Conservation (phyloP, 2,888 invertebrate genomes). For the Sarcophaga rosellei region DNA sequence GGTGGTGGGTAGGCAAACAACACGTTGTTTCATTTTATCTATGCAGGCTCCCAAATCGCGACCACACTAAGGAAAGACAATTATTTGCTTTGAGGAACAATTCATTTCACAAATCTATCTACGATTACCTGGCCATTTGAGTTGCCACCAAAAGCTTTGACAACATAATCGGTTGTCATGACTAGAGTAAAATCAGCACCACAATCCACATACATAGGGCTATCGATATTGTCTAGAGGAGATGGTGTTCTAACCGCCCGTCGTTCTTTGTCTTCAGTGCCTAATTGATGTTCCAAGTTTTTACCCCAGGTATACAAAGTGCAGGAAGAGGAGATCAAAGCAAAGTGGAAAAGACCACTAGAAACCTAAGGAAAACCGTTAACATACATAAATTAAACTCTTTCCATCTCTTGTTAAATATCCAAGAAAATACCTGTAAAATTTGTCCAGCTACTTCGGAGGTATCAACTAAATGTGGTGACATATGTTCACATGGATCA, state of each 20-base stretch:
- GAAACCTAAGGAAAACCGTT: constrained; percentile 82
- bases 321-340: constrained; percentile 87
- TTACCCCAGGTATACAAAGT: constrained; percentile 92
- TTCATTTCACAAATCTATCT: not conserved
- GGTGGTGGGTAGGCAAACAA: constrained; percentile 80
- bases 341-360: constrained; percentile 92
- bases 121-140: constrained; percentile 78
- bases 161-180: constrained; percentile 79
- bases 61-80: constrained; percentile 75
- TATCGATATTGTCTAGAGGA: constrained; percentile 78
- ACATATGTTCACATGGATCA: constrained; percentile 82
- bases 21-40: constrained; percentile 79
- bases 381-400: not conserved
- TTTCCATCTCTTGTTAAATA: not conserved
- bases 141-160: constrained; percentile 81
- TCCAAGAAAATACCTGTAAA: constrained; percentile 82
- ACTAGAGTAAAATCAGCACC: constrained; percentile 81
- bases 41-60: constrained; percentile 78
- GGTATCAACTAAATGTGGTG: constrained; percentile 85
- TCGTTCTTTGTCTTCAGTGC: constrained; percentile 82
- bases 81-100: not conserved
- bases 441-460: constrained; percentile 85
- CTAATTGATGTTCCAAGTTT: constrained; percentile 94
- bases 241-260: constrained; percentile 78
- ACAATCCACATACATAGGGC: constrained; percentile 80